Conservation (phyloP, 2,113 vertebrate genomes). For the Neofelis nebulosa region DNA sequence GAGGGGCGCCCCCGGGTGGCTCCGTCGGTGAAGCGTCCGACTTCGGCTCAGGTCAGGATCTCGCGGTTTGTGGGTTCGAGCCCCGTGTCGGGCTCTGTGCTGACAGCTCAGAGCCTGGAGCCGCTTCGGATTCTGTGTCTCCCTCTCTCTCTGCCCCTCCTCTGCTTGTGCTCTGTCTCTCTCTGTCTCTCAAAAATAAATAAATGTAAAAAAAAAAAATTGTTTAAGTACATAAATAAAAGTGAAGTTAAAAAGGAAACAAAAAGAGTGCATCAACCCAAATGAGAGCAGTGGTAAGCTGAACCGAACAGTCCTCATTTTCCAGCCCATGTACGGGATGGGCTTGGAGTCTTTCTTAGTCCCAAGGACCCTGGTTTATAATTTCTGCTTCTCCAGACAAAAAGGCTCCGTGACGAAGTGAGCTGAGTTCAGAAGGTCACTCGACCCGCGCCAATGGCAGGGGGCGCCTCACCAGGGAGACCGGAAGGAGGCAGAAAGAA, state of each 20-base stretch:
- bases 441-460: neutral
- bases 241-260: neutral
- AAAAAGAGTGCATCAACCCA: neutral
- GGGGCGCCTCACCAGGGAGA: neutral
- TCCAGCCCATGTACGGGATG: neutral
- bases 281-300: neutral
- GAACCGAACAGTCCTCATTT: neutral
- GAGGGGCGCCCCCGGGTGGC: neutral
- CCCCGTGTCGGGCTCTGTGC: neutral
- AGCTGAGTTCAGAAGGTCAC: neutral
- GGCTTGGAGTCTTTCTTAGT: neutral
- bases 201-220: neutral
- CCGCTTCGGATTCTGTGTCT: no score
- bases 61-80: neutral
- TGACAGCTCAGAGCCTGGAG: no score
- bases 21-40: neutral
- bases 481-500: neutral
- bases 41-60: neutral
- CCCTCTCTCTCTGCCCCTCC: neutral
- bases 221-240: no score
- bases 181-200: neutral
- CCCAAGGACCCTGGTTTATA: neutral
- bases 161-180: neutral
- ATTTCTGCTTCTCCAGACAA: conserved; percentile 34
- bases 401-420: conserved; percentile 51